These are phyloP conservation scores for Pandion haliaetus DNA, from an alignment of 2,113 vertebrate genomes.

Conservation along the genomic window DNA sequence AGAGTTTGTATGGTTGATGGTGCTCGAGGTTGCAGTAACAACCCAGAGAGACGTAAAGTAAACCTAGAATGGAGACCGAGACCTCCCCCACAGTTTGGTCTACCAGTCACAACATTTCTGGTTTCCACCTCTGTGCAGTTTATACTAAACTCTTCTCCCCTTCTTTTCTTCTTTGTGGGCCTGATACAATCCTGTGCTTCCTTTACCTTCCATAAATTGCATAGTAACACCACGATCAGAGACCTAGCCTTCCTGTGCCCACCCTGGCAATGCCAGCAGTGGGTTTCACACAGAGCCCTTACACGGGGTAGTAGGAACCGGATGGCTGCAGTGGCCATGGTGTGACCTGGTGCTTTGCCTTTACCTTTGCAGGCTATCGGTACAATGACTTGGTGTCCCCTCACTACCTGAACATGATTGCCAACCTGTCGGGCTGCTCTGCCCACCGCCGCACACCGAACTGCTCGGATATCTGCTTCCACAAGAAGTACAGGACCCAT, in stretches of 20 bases:
- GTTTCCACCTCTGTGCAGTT: not conserved
- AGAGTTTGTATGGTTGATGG: not conserved
- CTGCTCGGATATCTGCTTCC: constrained; percentile 74
- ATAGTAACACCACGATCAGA: accelerated
- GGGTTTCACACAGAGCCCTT: not conserved
- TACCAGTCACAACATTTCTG: not conserved
- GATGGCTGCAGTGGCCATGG: accelerated
- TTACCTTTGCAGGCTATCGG: constrained; percentile 61
- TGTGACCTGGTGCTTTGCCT: not conserved
- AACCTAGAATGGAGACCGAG: not conserved
- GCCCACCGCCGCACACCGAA: constrained; percentile 69
- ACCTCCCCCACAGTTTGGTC: not conserved
- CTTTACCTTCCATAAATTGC: not conserved
- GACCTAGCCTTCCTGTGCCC: accelerated
- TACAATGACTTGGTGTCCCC: constrained; percentile 76
- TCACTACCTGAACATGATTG: constrained; percentile 74
- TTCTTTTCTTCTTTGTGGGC: not conserved
- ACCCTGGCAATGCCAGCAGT: not conserved
- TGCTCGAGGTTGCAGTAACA: not conserved
- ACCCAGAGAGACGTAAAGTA: not conserved
- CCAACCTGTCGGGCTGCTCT: constrained; percentile 74
- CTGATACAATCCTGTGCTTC: not conserved
- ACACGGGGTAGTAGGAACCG: accelerated
- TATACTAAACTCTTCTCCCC: not conserved
- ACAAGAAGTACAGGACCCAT: constrained; percentile 69